phyloP scores from a whole-genome alignment of 2,113 vertebrate species.

The Pachycephala philippinensis region DNA sequence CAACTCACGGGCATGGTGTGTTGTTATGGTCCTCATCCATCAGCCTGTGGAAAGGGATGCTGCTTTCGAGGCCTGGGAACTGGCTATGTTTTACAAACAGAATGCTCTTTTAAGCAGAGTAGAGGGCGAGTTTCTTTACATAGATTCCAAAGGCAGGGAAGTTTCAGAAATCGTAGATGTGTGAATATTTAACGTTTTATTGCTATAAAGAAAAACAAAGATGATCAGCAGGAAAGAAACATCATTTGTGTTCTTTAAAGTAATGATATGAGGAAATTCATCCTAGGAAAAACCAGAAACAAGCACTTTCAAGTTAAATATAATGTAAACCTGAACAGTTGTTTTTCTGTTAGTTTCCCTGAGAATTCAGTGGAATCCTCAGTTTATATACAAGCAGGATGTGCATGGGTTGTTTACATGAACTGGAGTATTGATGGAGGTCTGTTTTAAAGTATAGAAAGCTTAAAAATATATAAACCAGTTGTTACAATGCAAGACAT shows the following conservation, averaged over 20 bases:
- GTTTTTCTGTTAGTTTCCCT: neutral
- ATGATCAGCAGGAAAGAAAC: neutral
- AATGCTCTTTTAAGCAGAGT: neutral
- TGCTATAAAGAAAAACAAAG: neutral
- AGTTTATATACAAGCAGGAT: neutral
- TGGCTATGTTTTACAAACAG: neutral
- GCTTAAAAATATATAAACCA: neutral
- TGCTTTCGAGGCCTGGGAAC: neutral
- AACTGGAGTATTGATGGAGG: neutral
- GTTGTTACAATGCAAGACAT: neutral
- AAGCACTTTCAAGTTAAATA: neutral
- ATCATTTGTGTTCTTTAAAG: neutral
- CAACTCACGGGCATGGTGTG: accelerated
- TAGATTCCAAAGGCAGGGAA: neutral
- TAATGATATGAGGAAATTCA: neutral
- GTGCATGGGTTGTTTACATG: neutral
- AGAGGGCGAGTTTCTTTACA: neutral
- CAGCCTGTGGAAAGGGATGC: neutral
- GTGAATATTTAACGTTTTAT: neutral
- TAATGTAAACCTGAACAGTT: neutral
- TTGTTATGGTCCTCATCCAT: neutral
- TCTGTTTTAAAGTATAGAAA: neutral
- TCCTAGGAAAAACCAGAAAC: neutral
- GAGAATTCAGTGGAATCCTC: neutral
- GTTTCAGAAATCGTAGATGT: neutral